Percentiles rank a stretch among this genome's conserved stretches.
Conservation (phyloP, 2,888 invertebrate species). For the Xylocampa areola region DNA sequence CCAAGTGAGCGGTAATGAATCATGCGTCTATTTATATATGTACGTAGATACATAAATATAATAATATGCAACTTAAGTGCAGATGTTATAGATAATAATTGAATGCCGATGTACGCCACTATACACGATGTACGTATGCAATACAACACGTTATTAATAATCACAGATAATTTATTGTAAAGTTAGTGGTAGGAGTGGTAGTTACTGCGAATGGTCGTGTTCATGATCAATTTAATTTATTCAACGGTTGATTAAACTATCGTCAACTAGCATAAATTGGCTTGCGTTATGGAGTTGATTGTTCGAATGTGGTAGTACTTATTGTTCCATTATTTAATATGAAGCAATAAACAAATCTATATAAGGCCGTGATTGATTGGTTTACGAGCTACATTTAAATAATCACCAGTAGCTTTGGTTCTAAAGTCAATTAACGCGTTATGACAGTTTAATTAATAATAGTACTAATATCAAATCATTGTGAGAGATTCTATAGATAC, state of each 20-base stretch:
- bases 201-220: slow-evolving; percentile 35
- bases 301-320: slow-evolving; percentile 21
- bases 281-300: slow-evolving; percentile 15
- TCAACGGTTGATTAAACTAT: slow-evolving; percentile 44
- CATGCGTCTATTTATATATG: slow-evolving; percentile 45
- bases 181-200: slow-evolving; percentile 5
- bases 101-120: slow-evolving; percentile 28
- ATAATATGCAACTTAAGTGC: slow-evolving; percentile 49
- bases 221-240: slow-evolving; percentile 44
- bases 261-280: slow-evolving; percentile 31
- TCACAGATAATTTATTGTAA: slow-evolving; percentile 24
- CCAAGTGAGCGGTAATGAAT: slow-evolving; percentile 58
- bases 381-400: no score
- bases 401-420: no score
- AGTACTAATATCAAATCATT: no score
- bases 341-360: slow-evolving; percentile 7
- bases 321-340: slow-evolving; percentile 16
- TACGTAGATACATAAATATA: slow-evolving; percentile 21
- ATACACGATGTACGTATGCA: slow-evolving; percentile 21
- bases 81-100: slow-evolving; percentile 48
- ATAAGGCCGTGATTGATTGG: slow-evolving; percentile 20
- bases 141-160: slow-evolving; percentile 33
- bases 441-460: no score
- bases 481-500: no score
- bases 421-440: no score